phyloP scores from a whole-genome alignment of 2,113 vertebrate genomes.

The Mesocricetus auratus region DNA sequence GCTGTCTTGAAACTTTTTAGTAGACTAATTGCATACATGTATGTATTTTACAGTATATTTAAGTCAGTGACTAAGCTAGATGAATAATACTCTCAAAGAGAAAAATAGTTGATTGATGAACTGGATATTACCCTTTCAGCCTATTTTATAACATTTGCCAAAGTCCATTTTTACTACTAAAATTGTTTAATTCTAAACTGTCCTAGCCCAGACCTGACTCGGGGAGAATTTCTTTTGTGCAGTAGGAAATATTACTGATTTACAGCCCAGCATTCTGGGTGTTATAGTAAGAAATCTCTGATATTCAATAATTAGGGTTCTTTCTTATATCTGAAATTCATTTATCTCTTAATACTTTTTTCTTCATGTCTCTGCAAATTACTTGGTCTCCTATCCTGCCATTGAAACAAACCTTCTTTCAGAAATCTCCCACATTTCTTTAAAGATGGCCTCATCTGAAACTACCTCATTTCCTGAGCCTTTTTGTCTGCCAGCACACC shows the following conservation, averaged over 20 bases:
- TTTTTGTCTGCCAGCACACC: background rate
- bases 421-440: background rate
- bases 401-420: background rate
- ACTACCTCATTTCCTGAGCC: background rate
- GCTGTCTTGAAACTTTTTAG: background rate
- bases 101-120: background rate
- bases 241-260: background rate
- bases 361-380: background rate
- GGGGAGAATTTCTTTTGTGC: background rate
- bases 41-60: background rate
- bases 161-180: background rate
- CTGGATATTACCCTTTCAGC: background rate
- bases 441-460: slow-evolving; percentile 3
- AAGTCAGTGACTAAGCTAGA: slow-evolving; percentile 13
- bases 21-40: background rate
- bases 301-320: background rate
- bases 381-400: background rate
- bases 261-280: background rate
- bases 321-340: slow-evolving; percentile 36
- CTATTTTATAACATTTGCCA: slow-evolving; percentile 19
- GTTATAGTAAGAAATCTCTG: background rate
- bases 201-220: background rate
- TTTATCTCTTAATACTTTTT: slow-evolving; percentile 8
- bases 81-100: background rate
- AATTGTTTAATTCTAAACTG: background rate